phyloP scores from a whole-genome alignment of 2,797 vertebrate species.

The Amazona ochrocephala region DNA sequence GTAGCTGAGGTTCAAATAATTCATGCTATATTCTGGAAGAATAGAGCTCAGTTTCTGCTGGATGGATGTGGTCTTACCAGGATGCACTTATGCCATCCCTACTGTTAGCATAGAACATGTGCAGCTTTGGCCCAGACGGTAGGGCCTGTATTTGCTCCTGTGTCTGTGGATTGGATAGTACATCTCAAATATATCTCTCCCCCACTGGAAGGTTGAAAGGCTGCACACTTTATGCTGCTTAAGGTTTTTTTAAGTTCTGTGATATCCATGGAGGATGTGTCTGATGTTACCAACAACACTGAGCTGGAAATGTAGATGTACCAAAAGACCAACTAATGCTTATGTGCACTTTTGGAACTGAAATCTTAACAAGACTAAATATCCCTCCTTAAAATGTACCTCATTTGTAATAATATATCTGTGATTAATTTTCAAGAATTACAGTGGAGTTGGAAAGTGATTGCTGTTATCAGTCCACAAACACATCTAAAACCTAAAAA shows the following conservation, averaged over 20 bases:
- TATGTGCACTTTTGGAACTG: not conserved
- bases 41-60: not conserved
- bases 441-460: not conserved
- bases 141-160: not conserved
- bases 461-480: not conserved
- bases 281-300: not conserved
- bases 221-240: not conserved
- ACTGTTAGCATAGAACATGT: not conserved
- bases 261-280: rapidly evolving
- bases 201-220: not conserved
- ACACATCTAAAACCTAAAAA: constrained; percentile 25
- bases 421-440: constrained; percentile 23
- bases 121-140: not conserved
- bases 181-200: not conserved
- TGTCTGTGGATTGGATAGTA: not conserved
- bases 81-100: not conserved
- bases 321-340: not conserved
- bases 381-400: not conserved
- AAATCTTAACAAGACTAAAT: not conserved
- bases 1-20: not conserved
- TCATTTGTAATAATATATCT: not conserved
- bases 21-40: not conserved
- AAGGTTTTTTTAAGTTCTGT: not conserved
- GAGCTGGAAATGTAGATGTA: not conserved
- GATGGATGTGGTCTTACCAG: not conserved